Evolutionary conservation across 2,888 invertebrate genomes (phyloP).

Genomic region (Brachyptera risi): DNA sequence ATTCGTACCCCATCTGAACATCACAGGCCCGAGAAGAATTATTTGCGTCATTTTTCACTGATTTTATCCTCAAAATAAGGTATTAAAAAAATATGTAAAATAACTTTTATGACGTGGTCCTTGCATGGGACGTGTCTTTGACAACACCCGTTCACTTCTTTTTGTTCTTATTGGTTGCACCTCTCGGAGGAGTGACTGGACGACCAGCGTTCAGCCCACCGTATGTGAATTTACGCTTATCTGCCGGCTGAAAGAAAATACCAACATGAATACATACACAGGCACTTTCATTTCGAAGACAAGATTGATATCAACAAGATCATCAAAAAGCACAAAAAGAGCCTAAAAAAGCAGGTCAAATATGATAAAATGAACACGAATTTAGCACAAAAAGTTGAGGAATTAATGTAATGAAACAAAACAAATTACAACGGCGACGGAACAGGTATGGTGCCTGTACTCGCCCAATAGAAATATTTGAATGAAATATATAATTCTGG

Average conservation of each 20-base stretch:
- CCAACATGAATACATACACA: no score
- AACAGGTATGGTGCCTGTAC: no score
- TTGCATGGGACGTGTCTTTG: not conserved
- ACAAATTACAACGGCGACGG: no score
- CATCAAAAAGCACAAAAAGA: no score
- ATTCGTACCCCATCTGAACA: not conserved
- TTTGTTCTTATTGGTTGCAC: constrained; percentile 91
- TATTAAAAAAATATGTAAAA: constrained; percentile 6
- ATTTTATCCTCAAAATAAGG: not conserved
- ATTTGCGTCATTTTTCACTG: constrained; percentile 5
- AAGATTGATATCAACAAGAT: no score
- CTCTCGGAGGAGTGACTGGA: constrained; percentile 96
- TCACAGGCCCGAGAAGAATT: not conserved
- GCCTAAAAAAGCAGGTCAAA: no score
- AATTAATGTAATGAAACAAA: no score
- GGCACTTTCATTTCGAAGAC: no score
- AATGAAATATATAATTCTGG: no score
- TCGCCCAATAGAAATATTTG: no score
- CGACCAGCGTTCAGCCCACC: constrained; percentile 90
- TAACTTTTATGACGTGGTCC: constrained; percentile 16
- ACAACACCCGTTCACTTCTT: constrained; percentile 72
- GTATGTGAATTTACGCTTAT: constrained; percentile 96
- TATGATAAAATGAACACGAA: no score
- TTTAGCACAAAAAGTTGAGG: no score
- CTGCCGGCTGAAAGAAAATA: constrained; percentile 73